Conservation (phyloP, 1,140 invertebrate species). For the Antheraea mylitta region DNA sequence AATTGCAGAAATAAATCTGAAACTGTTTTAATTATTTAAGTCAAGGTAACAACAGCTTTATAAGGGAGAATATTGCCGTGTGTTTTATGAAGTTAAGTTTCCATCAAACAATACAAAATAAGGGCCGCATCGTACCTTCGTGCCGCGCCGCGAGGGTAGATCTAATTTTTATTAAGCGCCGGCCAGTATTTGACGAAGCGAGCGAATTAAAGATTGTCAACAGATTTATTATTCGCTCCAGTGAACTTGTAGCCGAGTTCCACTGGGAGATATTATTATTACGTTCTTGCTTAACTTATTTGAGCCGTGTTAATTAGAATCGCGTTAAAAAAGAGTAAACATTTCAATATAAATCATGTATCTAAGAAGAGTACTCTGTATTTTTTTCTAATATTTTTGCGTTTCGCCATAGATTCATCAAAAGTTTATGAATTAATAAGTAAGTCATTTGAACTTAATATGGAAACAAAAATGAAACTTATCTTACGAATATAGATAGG, state of each 20-base stretch:
- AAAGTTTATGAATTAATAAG: too few species aligned
- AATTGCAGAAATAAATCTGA: too few species aligned
- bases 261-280: slow-evolving; percentile 41
- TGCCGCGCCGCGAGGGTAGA: slow-evolving; percentile 20
- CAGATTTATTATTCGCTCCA: slow-evolving; percentile 74
- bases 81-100: neutral
- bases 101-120: slow-evolving; percentile 22
- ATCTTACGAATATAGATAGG: too few species aligned
- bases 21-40: too few species aligned
- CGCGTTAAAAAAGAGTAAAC: too few species aligned
- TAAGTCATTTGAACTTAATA: too few species aligned
- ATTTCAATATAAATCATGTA: too few species aligned
- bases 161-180: slow-evolving; percentile 43
- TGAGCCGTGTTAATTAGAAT: neutral
- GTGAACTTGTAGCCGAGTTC: slow-evolving; percentile 50
- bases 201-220: slow-evolving; percentile 75
- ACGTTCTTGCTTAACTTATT: neutral
- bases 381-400: too few species aligned
- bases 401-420: too few species aligned
- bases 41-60: neutral
- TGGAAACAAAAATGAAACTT: too few species aligned
- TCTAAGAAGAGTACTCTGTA: too few species aligned
- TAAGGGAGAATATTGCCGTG: neutral
- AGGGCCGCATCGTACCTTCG: slow-evolving; percentile 21
- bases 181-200: slow-evolving; percentile 34